Evolutionary conservation across 2,888 invertebrate genomes (phyloP).

Genomic region (Elmis aenea): DNA sequence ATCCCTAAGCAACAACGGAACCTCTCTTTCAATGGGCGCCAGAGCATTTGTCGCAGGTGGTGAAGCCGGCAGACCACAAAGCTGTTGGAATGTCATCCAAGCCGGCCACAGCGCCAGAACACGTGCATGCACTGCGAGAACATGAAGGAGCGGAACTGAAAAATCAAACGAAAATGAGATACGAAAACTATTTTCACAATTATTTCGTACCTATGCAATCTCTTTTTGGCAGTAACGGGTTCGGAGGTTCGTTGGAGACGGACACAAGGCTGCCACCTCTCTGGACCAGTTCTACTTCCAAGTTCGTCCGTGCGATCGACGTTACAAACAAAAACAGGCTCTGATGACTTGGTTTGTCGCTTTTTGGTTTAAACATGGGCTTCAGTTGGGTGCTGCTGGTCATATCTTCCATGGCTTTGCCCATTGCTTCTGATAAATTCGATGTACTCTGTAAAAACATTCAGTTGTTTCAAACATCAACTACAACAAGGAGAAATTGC

Average conservation of each 20-base stretch:
- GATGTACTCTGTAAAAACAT: conserved; percentile 55
- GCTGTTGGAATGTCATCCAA: conserved; percentile 50
- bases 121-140: conserved; percentile 80
- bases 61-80: conserved; percentile 47
- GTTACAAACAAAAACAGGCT: conserved; percentile 84
- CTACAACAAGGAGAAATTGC: conserved; percentile 6
- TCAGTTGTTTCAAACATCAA: conserved; percentile 1
- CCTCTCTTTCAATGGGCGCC: conserved; percentile 52
- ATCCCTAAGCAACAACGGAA: conserved; percentile 84
- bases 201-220: conserved; percentile 75
- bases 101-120: conserved; percentile 61
- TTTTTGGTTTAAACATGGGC: conserved; percentile 70
- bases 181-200: too few species aligned
- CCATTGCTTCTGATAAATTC: conserved; percentile 80
- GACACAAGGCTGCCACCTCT: conserved; percentile 71
- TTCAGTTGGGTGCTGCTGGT: conserved; percentile 81
- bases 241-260: conserved; percentile 41
- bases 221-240: conserved; percentile 67
- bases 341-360: conserved; percentile 59
- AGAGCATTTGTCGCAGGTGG: conserved; percentile 34
- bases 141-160: conserved; percentile 82
- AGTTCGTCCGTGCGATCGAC: conserved; percentile 83
- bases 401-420: conserved; percentile 92
- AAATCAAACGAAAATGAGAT: too few species aligned
- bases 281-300: conserved; percentile 88